Percentiles rank a stretch among this genome's conserved stretches.
Conservation (phyloP, 2,797 vertebrate species). For the Denticeps clupeoides region DNA sequence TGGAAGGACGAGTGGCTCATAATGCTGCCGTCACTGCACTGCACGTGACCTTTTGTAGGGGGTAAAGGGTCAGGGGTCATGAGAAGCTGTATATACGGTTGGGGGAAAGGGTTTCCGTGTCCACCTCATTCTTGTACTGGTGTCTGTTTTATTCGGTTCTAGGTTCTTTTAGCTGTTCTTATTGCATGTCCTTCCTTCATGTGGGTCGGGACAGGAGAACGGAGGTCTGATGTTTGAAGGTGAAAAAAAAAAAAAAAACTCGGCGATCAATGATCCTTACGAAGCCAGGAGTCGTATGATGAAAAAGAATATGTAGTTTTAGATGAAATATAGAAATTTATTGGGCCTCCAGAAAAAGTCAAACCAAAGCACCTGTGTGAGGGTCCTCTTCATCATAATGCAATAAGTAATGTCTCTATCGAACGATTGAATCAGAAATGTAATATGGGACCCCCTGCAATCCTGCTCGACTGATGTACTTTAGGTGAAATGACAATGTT, state of each 20-base stretch:
- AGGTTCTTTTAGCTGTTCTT: slow-evolving; percentile 1
- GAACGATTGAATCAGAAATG: slow-evolving; percentile 46
- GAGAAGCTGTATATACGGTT: slow-evolving; percentile 30
- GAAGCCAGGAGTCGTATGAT: background rate
- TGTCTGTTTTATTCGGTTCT: slow-evolving; percentile 22
- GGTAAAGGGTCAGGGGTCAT: slow-evolving; percentile 3
- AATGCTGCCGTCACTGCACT: slow-evolving; percentile 45
- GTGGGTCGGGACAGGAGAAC: slow-evolving; percentile 15
- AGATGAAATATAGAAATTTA: slow-evolving; percentile 55
- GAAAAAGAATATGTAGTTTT: slow-evolving; percentile 34
- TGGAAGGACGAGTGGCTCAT: slow-evolving; percentile 27
- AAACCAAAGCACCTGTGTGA: slow-evolving; percentile 65
- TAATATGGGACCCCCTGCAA: slow-evolving; percentile 31
- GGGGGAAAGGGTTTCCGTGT: slow-evolving; percentile 40
- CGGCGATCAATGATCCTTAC: slow-evolving; percentile 11
- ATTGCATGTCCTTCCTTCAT: slow-evolving; percentile 25
- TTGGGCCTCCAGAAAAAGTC: slow-evolving; percentile 54
- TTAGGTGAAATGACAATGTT: slow-evolving; percentile 29
- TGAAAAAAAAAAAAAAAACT: slow-evolving; percentile 20
- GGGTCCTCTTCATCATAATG: slow-evolving; percentile 51
- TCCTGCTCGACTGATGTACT: slow-evolving; percentile 29
- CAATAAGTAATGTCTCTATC: slow-evolving; percentile 39
- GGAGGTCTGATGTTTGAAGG: slow-evolving; percentile 11
- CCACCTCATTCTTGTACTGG: slow-evolving; percentile 24
- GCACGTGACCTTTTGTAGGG: slow-evolving; percentile 35